Percentiles rank a stretch among this genome's conserved stretches.
phyloP scores from a whole-genome alignment of 2,113 vertebrate genomes.

The Chaetorhynchus papuensis region DNA sequence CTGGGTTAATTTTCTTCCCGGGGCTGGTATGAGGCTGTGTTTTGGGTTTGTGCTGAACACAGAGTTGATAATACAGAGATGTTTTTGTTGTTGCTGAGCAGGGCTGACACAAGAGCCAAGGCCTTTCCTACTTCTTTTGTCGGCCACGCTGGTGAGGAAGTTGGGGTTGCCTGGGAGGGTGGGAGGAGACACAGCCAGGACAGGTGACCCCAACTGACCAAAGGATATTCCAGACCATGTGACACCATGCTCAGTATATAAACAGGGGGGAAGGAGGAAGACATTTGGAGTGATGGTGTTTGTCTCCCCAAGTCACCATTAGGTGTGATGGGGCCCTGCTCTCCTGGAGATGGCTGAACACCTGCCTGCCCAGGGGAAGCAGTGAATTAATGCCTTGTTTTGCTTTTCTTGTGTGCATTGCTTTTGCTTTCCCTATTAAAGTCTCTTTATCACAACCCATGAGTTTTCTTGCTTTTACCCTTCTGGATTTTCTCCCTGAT shows the following conservation, averaged over 20 bases:
- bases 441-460: neutral
- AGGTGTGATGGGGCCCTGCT: rapidly evolving
- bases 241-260: rapidly evolving
- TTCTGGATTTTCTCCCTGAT: neutral
- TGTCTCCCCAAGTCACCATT: rapidly evolving
- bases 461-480: neutral
- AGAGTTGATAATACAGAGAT: neutral
- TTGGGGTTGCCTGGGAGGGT: rapidly evolving
- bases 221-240: neutral
- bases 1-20: neutral
- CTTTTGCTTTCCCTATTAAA: neutral
- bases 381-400: neutral
- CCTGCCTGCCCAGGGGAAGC: neutral
- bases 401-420: neutral
- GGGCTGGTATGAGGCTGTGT: rapidly evolving
- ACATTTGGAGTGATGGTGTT: rapidly evolving
- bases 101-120: neutral
- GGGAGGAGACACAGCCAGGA: rapidly evolving
- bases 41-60: neutral
- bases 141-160: rapidly evolving
- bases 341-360: neutral
- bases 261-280: neutral
- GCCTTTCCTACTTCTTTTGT: neutral
- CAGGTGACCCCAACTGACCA: neutral
- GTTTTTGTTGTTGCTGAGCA: neutral